Evolutionary conservation across 30 jellyfish, hydroid and myxozoan species (phyloP).

Genomic region (Hydractinia echinata): DNA sequence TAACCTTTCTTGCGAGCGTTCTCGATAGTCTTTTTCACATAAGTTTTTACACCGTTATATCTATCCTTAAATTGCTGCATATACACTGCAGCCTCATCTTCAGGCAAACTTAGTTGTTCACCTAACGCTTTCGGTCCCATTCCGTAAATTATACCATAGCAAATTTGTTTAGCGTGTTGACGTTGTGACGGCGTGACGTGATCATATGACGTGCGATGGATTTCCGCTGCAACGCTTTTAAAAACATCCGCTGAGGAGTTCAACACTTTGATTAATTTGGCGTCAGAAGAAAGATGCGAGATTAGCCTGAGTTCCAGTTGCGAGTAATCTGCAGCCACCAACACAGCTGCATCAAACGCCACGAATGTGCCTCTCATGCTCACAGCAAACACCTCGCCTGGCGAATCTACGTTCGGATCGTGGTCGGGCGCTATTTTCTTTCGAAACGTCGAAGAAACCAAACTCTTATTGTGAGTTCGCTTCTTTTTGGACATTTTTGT

Average conservation of each 20-base stretch:
- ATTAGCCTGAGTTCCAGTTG: slow-evolving; percentile 83
- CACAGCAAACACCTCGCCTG: slow-evolving; percentile 33
- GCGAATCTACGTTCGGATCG: background rate
- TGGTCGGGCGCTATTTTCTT: background rate
- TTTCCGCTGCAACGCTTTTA: slow-evolving; percentile 89
- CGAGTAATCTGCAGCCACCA: slow-evolving; percentile 84
- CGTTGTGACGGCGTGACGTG: slow-evolving; percentile 68
- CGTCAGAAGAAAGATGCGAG: slow-evolving; percentile 75
- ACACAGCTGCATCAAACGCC: slow-evolving; percentile 49
- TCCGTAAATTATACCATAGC: slow-evolving; percentile 93
- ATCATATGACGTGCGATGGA: slow-evolving; percentile 35
- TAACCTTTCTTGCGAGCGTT: slow-evolving; percentile 60
- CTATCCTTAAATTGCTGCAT: slow-evolving; percentile 62
- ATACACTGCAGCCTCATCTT: slow-evolving; percentile 60
- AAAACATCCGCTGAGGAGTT: slow-evolving; percentile 75
- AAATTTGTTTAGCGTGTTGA: slow-evolving; percentile 78
- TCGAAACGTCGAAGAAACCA: slow-evolving; percentile 12
- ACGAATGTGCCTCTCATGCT: slow-evolving; percentile 88
- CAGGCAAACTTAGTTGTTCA: slow-evolving; percentile 60
- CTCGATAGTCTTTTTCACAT: slow-evolving; percentile 50
- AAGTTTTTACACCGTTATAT: slow-evolving; percentile 44
- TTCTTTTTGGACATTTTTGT: background rate
- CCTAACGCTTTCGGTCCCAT: slow-evolving; percentile 81
- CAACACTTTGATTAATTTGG: slow-evolving; percentile 38
- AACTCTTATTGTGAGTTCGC: background rate